Conservation (phyloP, 2,113 vertebrate species). For the Nerophis ophidion region DNA sequence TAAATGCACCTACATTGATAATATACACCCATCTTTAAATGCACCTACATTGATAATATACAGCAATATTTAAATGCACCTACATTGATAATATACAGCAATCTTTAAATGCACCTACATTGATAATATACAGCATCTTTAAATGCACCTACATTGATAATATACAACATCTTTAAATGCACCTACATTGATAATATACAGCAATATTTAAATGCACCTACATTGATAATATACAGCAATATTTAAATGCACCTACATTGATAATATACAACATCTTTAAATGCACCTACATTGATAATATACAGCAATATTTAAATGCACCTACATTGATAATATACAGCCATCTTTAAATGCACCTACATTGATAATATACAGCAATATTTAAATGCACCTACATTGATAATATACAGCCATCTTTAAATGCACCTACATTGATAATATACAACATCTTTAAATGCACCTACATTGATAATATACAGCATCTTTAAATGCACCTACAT, state of each 20-base stretch:
- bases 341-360: not conserved
- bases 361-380: too few relatives aligned
- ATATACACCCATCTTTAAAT: too few relatives aligned
- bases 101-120: not conserved
- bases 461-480: conserved; percentile 25
- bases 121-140: too few relatives aligned
- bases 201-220: not conserved
- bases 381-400: not conserved
- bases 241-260: not conserved
- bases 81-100: too few relatives aligned
- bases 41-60: too few relatives aligned
- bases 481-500: conserved; percentile 16
- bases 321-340: too few relatives aligned
- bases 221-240: too few relatives aligned
- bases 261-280: too few relatives aligned
- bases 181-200: too few relatives aligned
- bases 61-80: too few relatives aligned
- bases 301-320: too few relatives aligned
- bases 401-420: conserved; percentile 26
- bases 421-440: conserved; percentile 21
- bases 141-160: not conserved
- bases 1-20: not conserved
- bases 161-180: too few relatives aligned
- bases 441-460: conserved; percentile 15
- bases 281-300: not conserved